phyloP scores from a whole-genome alignment of 2,888 invertebrate genomes.

The Agrochola litura region DNA sequence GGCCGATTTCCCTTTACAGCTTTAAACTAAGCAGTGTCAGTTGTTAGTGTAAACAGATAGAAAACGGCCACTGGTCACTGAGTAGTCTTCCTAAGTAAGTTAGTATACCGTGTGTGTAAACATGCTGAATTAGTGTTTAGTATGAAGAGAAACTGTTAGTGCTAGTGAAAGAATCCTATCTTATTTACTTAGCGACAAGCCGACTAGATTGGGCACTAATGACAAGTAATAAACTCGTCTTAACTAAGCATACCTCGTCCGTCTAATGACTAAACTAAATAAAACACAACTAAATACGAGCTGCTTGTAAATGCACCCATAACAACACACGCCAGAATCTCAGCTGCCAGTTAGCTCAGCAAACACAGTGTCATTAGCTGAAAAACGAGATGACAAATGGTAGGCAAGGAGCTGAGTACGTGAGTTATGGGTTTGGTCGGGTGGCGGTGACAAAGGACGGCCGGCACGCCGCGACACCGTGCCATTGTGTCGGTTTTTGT shows the following conservation, averaged over 20 bases:
- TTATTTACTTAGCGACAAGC: background rate
- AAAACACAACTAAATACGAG: background rate
- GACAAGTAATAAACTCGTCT: background rate
- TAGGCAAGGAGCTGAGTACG: conserved; percentile 34
- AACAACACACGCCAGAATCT: conserved; percentile 19
- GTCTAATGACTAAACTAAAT: background rate
- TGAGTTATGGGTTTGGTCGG: conserved; percentile 47
- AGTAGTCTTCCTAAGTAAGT: no score
- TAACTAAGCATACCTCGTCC: background rate
- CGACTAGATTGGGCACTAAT: no score
- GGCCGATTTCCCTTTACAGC: no score
- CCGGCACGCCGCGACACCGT: conserved; percentile 26
- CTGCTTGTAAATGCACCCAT: background rate
- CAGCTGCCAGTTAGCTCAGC: conserved; percentile 24
- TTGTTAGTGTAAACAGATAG: no score
- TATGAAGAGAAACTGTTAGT: background rate
- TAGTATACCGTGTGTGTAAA: background rate
- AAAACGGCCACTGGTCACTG: no score
- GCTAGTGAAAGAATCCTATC: background rate
- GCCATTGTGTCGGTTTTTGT: conserved; percentile 42
- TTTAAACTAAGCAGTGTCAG: no score
- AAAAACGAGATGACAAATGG: conserved; percentile 61
- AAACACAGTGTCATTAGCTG: conserved; percentile 41
- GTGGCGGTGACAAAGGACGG: conserved; percentile 33
- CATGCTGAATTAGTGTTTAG: background rate